These are phyloP conservation scores for Ctenochaetus hawaiiensis DNA, from an alignment of 2,797 vertebrate species.

Conservation along the genomic window DNA sequence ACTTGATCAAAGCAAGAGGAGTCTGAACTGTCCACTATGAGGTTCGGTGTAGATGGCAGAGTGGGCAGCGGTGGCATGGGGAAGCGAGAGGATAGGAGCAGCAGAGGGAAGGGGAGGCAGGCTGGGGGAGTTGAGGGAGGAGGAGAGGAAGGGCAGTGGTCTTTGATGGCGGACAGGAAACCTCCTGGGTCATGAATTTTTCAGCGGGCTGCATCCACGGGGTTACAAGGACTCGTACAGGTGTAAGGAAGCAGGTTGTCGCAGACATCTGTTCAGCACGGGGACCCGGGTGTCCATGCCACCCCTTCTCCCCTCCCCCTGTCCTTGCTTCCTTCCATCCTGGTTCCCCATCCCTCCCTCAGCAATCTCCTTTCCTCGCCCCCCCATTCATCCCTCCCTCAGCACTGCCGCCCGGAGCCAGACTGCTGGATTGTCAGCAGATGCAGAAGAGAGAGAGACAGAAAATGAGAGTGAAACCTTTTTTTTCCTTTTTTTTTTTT, in stretches of 20 bases:
- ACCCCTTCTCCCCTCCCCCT: background rate
- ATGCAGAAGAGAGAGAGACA: conserved; percentile 82
- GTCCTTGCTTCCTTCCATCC: conserved; percentile 19
- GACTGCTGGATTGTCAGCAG: conserved; percentile 89
- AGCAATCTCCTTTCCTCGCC: conserved; percentile 59
- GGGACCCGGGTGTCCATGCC: conserved; percentile 69
- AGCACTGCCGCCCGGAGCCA: conserved; percentile 81
- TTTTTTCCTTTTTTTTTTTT: conserved; percentile 46
- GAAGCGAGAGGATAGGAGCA: conserved; percentile 17
- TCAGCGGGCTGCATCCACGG: conserved; percentile 75
- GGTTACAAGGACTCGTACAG: conserved; percentile 88
- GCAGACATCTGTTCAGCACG: conserved; percentile 90
- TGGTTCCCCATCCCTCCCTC: conserved; percentile 6
- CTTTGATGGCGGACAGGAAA: conserved; percentile 87
- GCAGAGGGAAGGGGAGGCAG: background rate
- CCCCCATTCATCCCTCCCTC: conserved; percentile 39
- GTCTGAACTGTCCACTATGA: conserved; percentile 34
- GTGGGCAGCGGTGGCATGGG: conserved; percentile 13
- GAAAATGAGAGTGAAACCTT: conserved; percentile 68
- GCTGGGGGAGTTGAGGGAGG: background rate
- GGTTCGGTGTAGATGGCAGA: conserved; percentile 53
- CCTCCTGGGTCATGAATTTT: conserved; percentile 90
- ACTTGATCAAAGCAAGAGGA: conserved; percentile 76
- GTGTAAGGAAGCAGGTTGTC: conserved; percentile 92
- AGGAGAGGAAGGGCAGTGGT: conserved; percentile 23